Evolutionary conservation across 2,888 invertebrate species (phyloP).

Genomic region (Therioaphis trifolii): DNA sequence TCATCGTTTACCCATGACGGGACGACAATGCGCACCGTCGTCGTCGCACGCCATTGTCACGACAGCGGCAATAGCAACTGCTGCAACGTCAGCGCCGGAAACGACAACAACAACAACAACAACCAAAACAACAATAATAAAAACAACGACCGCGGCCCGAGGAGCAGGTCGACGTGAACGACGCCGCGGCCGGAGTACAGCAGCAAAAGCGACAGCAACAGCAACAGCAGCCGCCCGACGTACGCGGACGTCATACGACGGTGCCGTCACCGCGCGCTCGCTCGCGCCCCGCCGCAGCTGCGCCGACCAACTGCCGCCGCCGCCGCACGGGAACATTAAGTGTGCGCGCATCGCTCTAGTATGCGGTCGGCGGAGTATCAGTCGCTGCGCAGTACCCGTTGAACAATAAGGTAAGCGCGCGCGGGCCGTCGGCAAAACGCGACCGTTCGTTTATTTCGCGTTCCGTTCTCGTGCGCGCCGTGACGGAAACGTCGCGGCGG

Average conservation of each 20-base stretch:
- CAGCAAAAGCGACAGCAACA: background rate
- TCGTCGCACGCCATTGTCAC: background rate
- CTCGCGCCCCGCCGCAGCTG: too few relatives aligned
- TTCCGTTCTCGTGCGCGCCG: background rate
- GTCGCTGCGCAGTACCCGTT: too few relatives aligned
- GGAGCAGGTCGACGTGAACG: too few relatives aligned
- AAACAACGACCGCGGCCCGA: background rate
- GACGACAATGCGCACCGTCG: background rate
- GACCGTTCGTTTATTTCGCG: background rate
- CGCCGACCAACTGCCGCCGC: too few relatives aligned
- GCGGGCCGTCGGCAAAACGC: background rate
- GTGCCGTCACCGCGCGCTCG: background rate
- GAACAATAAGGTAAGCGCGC: too few relatives aligned
- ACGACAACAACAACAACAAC: background rate
- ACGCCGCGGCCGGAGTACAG: background rate
- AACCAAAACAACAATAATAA: background rate
- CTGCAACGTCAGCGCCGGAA: background rate
- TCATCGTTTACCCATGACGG: background rate
- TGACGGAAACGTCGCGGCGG: too few relatives aligned
- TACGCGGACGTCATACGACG: background rate
- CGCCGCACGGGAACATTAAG: too few relatives aligned
- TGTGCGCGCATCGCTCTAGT: too few relatives aligned
- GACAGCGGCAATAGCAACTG: background rate
- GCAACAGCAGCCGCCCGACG: too few relatives aligned
- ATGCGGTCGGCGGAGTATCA: too few relatives aligned